phyloP scores from a whole-genome alignment of 2,888 invertebrate species.

The Bombylius major region DNA sequence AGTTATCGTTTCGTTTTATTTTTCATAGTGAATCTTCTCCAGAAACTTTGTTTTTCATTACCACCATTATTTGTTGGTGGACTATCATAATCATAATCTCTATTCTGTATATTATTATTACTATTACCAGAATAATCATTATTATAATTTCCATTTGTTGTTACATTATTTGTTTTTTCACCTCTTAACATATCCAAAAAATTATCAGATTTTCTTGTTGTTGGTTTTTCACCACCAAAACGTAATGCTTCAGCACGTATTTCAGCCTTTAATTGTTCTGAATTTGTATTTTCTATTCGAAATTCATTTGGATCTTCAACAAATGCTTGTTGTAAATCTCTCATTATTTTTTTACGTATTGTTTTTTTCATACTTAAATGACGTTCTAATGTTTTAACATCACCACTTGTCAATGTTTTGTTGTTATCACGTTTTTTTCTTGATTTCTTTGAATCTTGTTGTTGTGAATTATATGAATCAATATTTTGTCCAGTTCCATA shows the following conservation, averaged over 20 bases:
- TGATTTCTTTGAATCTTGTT: constrained; percentile 41
- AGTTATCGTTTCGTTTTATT: constrained; percentile 53
- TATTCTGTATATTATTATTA: constrained; percentile 30
- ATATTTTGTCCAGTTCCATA: background rate
- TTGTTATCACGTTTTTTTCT: constrained; percentile 52
- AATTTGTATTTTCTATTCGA: constrained; percentile 54
- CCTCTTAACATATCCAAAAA: constrained; percentile 56
- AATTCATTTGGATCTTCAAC: constrained; percentile 61
- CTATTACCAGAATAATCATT: constrained; percentile 16
- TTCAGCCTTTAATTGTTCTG: constrained; percentile 54
- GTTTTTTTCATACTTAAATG: constrained; percentile 81
- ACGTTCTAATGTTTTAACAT: constrained; percentile 62
- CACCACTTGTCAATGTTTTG: constrained; percentile 50
- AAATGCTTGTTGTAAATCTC: constrained; percentile 64
- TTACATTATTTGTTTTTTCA: constrained; percentile 25
- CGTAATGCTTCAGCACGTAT: constrained; percentile 54
- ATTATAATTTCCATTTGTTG: constrained; percentile 21
- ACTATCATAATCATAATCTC: constrained; percentile 34
- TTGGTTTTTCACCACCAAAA: constrained; percentile 43
- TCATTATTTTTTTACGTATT: constrained; percentile 72
- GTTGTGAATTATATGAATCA: constrained; percentile 19
- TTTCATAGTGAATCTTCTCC: constrained; percentile 57
- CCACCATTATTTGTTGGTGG: constrained; percentile 25
- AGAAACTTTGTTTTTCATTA: constrained; percentile 49
- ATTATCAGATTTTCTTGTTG: constrained; percentile 39